Conservation (phyloP, 2,797 vertebrate species). For the Adelosebastes latens region DNA sequence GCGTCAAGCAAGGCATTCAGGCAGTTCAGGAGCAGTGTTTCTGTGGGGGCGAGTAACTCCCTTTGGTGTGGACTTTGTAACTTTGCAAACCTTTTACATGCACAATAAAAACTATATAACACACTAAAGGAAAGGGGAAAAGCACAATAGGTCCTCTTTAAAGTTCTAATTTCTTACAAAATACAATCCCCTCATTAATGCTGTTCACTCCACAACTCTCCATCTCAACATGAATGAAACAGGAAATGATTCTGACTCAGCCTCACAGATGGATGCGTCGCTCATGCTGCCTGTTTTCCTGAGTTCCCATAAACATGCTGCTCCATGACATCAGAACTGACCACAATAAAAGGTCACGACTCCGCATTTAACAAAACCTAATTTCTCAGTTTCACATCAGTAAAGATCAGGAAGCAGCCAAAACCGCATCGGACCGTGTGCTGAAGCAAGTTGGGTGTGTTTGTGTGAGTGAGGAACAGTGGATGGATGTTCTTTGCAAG, state of each 20-base stretch:
- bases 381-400: conserved; percentile 10
- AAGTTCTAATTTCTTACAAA: neutral
- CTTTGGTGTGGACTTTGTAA: too few relatives aligned
- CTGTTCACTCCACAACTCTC: neutral
- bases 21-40: too few relatives aligned
- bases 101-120: too few relatives aligned
- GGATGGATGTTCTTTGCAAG: conserved; percentile 52
- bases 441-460: conserved; percentile 9
- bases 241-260: conserved; percentile 36
- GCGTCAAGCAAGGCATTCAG: too few relatives aligned
- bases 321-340: conserved; percentile 25
- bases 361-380: neutral
- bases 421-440: conserved; percentile 25
- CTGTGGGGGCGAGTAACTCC: too few relatives aligned
- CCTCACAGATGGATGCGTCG: conserved; percentile 22
- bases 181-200: conserved; percentile 7
- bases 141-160: too few relatives aligned
- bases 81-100: too few relatives aligned
- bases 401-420: conserved; percentile 15
- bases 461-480: conserved; percentile 46
- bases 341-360: conserved; percentile 46
- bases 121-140: too few relatives aligned
- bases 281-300: conserved; percentile 52
- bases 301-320: conserved; percentile 48
- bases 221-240: conserved; percentile 12